A percentile compares a stretch with the other conserved stretches of the same genome.
These are phyloP conservation scores for Drosophila ananassae DNA, from an alignment of 1,140 invertebrate species.

Conservation along the genomic window DNA sequence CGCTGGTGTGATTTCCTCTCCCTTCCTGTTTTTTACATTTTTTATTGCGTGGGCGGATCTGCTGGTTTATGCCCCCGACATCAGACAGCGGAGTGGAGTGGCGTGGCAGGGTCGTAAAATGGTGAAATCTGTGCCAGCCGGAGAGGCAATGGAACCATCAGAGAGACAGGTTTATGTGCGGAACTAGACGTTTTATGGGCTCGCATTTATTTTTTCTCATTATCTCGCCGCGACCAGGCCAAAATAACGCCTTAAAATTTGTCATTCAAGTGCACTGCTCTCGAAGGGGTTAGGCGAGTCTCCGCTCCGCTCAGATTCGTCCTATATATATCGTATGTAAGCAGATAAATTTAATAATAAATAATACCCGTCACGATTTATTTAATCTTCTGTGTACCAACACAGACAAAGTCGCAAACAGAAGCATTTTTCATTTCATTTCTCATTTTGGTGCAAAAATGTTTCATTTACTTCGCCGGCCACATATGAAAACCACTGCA, in stretches of 20 bases:
- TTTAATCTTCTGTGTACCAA: constrained; percentile 21
- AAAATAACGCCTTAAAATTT: constrained; percentile 29
- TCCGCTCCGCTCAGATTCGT: not conserved
- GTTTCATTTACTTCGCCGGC: constrained; percentile 72
- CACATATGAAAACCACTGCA: constrained; percentile 58
- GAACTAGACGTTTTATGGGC: constrained; percentile 73
- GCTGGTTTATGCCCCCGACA: constrained; percentile 68
- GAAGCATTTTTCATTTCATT: constrained; percentile 38
- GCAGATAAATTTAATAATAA: constrained; percentile 6
- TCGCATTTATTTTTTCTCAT: constrained; percentile 72
- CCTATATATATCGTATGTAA: constrained; percentile 23
- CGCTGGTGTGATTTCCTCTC: not conserved
- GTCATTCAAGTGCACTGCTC: constrained; percentile 9
- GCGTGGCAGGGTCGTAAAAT: constrained; percentile 47
- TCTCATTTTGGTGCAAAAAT: constrained; percentile 29
- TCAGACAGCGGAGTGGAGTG: constrained; percentile 22
- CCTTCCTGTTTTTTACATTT: constrained; percentile 22
- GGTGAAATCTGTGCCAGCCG: constrained; percentile 60
- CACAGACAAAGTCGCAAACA: not conserved
- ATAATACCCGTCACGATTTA: constrained; percentile 18
- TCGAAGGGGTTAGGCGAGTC: not conserved
- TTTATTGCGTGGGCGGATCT: constrained; percentile 50
- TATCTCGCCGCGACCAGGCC: constrained; percentile 51
- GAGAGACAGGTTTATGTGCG: constrained; percentile 65
- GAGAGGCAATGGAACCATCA: constrained; percentile 26